Evolutionary conservation across 2,113 vertebrate species (phyloP), one percentile per base, ranked within the genome.

Genomic region (Prinia subflava): DNA sequence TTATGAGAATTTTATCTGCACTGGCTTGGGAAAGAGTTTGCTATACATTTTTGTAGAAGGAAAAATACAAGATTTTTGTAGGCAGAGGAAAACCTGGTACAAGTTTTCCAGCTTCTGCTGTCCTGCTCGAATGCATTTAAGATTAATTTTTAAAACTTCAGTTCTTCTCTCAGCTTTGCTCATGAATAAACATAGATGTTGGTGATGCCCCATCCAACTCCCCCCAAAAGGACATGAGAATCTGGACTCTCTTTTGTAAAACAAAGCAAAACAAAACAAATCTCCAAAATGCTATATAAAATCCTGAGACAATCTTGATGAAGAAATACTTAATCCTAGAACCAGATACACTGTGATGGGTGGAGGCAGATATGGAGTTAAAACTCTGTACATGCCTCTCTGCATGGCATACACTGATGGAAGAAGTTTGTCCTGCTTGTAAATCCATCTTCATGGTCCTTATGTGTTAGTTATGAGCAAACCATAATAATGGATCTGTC

Each of bases 161-260:
- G 1, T 60, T 89, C 22, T 77, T 74, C 23, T 79, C 11, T 80
- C 39, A 67, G 28, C 10, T 65, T 60, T 69, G 18, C 5, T 69
- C 1, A 4, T 28, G 30, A 59, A 30, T 50, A 73, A 88, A 69
- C 33, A 56, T 2, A 85, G 28, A 16, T 46, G 4, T 19, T 77
- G 20, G 13, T 65, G 30, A 53, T 7, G 3, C 2, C 3, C 2
- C 4, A 56, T 59, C 16, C 10, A 8, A 21, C 10, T 62, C 0
- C 2, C 6, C 7, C 1, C 1, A 39, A 87, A 37, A 75, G 11
- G 17, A 27, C 27, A n/a, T 14, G n/a, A 64, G 6, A 87, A 64
- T 64, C 22, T 77, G 56, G 14, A 37, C 16, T 20, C 8, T 24
- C 2, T 57, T 73, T 69, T 55, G 24, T 74, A 53, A 86, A 89